Conservation (phyloP, 1,140 invertebrate genomes). For the Bombus pascuorum region DNA sequence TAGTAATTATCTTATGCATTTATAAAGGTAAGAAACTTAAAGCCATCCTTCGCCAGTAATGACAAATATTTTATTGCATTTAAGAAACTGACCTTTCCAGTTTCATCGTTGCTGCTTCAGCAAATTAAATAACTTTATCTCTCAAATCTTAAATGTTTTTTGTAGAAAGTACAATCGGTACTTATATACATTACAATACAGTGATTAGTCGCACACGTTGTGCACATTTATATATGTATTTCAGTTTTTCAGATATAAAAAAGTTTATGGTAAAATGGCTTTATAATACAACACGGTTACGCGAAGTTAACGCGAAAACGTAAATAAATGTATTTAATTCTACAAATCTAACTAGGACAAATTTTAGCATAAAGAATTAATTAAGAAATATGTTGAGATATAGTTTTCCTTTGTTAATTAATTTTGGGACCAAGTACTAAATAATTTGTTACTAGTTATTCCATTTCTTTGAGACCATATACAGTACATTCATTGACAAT, state of each 20-base stretch:
- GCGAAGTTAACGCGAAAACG: conserved; percentile 55
- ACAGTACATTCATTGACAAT: conserved; percentile 68
- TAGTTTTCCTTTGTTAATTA: conserved; percentile 53
- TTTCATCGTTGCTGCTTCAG: conserved; percentile 49
- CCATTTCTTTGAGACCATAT: conserved; percentile 54
- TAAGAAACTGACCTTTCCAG: conserved; percentile 45
- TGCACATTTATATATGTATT: conserved; percentile 37
- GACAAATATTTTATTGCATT: conserved; percentile 60
- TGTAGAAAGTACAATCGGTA: conserved; percentile 22
- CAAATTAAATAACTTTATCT: conserved; percentile 43
- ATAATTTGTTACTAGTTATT: conserved; percentile 36
- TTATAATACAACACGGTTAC: conserved; percentile 62
- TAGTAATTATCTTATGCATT: conserved; percentile 39
- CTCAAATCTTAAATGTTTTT: conserved; percentile 43
- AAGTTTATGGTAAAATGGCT: conserved; percentile 50
- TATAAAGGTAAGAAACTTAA: conserved; percentile 40
- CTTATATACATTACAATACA: conserved; percentile 44
- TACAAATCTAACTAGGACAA: conserved; percentile 40
- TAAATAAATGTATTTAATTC: conserved; percentile 55
- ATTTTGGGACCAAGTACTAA: conserved; percentile 68
- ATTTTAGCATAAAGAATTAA: conserved; percentile 32
- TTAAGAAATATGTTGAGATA: conserved; percentile 27
- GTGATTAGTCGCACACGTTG: conserved; percentile 38
- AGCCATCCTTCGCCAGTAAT: conserved; percentile 35
- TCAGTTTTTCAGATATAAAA: conserved; percentile 58